Evolutionary conservation across 2,888 invertebrate genomes (phyloP).

Genomic region (Eurytoma californica): DNA sequence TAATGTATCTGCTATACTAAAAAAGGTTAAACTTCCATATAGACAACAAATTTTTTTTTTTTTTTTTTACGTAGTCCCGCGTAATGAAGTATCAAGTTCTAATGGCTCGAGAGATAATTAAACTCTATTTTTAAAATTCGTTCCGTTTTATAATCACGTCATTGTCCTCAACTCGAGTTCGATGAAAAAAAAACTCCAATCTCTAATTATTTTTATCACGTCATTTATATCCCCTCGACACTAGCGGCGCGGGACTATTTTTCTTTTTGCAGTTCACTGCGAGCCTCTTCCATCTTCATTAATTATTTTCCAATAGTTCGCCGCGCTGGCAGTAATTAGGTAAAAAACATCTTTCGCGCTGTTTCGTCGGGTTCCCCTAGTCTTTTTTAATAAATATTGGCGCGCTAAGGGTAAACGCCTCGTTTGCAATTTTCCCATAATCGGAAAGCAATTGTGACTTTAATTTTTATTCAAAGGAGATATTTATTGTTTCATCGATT

Average conservation of each 20-base stretch:
- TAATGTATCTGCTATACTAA: too few species aligned
- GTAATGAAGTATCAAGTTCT: too few species aligned
- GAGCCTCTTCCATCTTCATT: constrained; percentile 3
- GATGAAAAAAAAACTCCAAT: background rate
- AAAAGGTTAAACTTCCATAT: too few species aligned
- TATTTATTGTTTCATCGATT: too few species aligned
- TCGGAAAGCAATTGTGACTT: background rate
- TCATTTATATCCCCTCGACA: constrained; percentile 3
- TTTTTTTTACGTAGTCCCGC: too few species aligned
- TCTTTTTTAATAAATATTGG: constrained; percentile 15
- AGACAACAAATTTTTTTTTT: too few species aligned
- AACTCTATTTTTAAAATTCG: too few species aligned
- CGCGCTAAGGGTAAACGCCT: background rate
- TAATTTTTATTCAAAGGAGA: background rate
- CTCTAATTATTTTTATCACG: constrained; percentile 1
- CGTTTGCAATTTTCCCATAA: constrained; percentile 23
- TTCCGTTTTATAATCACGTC: too few species aligned
- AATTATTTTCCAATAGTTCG: constrained; percentile 29
- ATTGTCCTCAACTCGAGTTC: background rate
- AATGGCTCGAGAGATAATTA: too few species aligned
- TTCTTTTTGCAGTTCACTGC: constrained; percentile 13
- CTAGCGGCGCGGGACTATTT: background rate
- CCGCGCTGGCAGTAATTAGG: constrained; percentile 1
- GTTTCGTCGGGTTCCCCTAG: background rate
- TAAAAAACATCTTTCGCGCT: background rate